These are phyloP conservation scores for Eublepharis macularius DNA, from an alignment of 2,113 vertebrate genomes.

Conservation along the genomic window DNA sequence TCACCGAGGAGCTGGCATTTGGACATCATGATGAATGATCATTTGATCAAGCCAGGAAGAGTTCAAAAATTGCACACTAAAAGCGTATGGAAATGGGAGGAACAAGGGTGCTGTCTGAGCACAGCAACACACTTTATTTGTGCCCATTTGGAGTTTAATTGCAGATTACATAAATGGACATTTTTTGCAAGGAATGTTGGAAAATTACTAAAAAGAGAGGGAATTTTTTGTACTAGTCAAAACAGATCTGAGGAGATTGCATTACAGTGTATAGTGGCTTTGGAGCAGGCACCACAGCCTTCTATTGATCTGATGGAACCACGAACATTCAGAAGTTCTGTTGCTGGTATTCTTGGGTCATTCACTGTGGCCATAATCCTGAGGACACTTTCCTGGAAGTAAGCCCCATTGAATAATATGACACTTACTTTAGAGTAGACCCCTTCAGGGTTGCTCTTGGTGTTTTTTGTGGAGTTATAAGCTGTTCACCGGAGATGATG, in stretches of 20 bases:
- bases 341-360: constrained; percentile 21
- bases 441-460: too few species aligned
- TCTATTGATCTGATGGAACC: not conserved
- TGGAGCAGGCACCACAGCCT: not conserved
- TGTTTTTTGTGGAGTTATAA: constrained; percentile 30
- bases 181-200: not conserved
- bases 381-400: too few species aligned
- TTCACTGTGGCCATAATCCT: not conserved
- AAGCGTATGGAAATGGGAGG: too few species aligned
- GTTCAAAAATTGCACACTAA: too few species aligned
- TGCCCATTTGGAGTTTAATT: too few species aligned
- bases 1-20: too few species aligned
- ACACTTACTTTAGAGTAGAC: too few species aligned
- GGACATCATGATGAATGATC: too few species aligned
- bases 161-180: not conserved
- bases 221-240: not conserved
- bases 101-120: too few species aligned
- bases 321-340: not conserved
- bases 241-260: not conserved
- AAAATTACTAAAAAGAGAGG: not conserved
- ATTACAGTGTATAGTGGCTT: not conserved
- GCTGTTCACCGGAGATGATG: constrained; percentile 14
- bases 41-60: too few species aligned
- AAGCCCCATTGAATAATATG: too few species aligned
- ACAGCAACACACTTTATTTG: too few species aligned